Evolutionary conservation across 2,113 vertebrate genomes (phyloP).

Genomic region (Phocoena phocoena): DNA sequence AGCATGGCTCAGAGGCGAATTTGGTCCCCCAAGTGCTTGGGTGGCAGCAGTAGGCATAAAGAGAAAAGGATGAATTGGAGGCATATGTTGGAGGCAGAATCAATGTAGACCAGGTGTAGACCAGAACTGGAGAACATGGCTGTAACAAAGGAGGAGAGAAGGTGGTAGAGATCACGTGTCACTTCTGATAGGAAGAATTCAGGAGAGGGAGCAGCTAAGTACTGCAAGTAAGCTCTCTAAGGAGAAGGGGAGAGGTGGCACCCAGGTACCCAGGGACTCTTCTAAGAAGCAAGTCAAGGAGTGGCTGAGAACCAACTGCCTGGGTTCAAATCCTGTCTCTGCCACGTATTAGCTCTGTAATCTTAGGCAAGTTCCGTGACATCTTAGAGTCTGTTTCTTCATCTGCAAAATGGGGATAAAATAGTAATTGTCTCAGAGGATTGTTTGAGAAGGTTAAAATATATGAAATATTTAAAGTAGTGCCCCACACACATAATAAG

Average conservation of each 20-base stretch:
- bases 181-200: not conserved
- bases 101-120: not conserved
- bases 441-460: conserved; percentile 13
- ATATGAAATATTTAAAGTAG: not conserved
- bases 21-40: not conserved
- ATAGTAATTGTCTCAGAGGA: not conserved
- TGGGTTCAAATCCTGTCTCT: not conserved
- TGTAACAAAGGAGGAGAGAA: not conserved
- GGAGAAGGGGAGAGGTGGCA: not conserved
- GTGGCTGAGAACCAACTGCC: not conserved
- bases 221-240: not conserved
- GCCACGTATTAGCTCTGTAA: not conserved
- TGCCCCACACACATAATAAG: not conserved
- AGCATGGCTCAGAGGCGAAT: not conserved
- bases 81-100: not conserved
- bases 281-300: not conserved
- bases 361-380: not conserved
- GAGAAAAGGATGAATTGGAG: not conserved
- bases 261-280: not conserved
- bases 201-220: not conserved
- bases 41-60: not conserved
- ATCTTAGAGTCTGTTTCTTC: not conserved
- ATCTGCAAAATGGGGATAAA: not conserved
- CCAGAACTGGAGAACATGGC: not conserved
- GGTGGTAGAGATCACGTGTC: not conserved